Conservation (phyloP, 2,113 vertebrate species). For the Psilopsiagon aurifrons region DNA sequence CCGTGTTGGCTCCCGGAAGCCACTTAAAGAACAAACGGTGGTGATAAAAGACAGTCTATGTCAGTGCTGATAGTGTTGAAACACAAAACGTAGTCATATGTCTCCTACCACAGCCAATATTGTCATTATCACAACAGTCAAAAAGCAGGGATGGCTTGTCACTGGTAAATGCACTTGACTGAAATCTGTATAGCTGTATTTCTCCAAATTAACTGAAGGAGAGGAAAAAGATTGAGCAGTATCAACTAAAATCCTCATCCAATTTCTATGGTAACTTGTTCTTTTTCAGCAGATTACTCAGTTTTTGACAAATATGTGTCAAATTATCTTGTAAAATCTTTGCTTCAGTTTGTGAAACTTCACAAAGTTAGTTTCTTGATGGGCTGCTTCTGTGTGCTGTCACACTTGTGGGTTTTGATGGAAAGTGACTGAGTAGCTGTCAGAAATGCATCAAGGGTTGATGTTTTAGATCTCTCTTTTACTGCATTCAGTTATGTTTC, state of each 20-base stretch:
- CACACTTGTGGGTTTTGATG: neutral
- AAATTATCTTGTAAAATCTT: neutral
- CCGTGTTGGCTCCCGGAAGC: neutral
- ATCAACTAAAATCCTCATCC: neutral
- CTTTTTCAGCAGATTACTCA: neutral
- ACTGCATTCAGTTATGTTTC: neutral
- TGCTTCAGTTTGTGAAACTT: neutral
- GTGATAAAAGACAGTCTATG: neutral
- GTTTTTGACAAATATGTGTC: neutral
- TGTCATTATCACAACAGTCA: neutral
- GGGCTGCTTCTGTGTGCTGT: neutral
- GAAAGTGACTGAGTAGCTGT: neutral
- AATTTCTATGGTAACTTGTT: neutral
- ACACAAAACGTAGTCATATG: neutral
- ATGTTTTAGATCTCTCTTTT: neutral
- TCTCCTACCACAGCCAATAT: neutral
- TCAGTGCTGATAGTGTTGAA: neutral
- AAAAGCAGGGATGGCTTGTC: neutral
- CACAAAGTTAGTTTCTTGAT: neutral
- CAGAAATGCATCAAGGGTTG: neutral
- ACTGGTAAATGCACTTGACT: accelerated
- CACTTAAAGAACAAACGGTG: neutral
- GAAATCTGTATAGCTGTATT: neutral
- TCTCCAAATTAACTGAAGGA: neutral
- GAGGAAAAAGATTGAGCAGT: neutral